Evolutionary conservation across 2,888 invertebrate genomes (phyloP).

Genomic region (Euplagia quadripunctaria): DNA sequence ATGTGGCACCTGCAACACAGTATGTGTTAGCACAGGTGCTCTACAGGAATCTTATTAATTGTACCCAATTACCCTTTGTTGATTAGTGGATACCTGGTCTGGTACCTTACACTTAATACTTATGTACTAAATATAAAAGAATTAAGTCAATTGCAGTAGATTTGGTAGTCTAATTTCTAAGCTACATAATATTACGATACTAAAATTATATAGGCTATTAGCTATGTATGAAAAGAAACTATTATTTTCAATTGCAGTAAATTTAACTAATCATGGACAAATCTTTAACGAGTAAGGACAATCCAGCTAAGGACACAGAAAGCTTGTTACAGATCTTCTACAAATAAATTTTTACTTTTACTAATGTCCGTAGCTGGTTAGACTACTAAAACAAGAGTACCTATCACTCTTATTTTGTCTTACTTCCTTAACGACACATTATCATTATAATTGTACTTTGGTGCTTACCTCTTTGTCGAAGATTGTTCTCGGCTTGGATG

Average conservation of each 20-base stretch:
- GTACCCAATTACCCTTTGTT: neutral
- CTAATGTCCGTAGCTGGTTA: neutral
- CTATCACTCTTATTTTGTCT: neutral
- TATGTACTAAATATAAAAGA: neutral
- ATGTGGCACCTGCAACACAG: no score
- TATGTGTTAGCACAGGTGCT: no score
- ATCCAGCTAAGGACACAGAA: neutral
- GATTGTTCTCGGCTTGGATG: conserved; percentile 95
- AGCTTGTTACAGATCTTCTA: neutral
- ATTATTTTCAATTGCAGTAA: neutral
- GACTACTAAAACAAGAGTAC: neutral
- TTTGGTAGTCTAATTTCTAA: neutral
- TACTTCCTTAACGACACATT: neutral
- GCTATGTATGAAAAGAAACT: neutral
- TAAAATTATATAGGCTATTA: neutral
- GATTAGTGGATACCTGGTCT: conserved; percentile 13
- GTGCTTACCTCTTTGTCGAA: conserved; percentile 95
- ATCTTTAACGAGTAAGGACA: no score
- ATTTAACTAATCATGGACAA: no score
- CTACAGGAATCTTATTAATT: no score
- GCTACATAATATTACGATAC: no score
- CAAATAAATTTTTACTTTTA: neutral
- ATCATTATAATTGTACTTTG: neutral
- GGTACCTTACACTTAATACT: neutral
- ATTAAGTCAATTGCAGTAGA: neutral